phyloP scores from a whole-genome alignment of 2,113 vertebrate species.

The Prunella fulvescens region DNA sequence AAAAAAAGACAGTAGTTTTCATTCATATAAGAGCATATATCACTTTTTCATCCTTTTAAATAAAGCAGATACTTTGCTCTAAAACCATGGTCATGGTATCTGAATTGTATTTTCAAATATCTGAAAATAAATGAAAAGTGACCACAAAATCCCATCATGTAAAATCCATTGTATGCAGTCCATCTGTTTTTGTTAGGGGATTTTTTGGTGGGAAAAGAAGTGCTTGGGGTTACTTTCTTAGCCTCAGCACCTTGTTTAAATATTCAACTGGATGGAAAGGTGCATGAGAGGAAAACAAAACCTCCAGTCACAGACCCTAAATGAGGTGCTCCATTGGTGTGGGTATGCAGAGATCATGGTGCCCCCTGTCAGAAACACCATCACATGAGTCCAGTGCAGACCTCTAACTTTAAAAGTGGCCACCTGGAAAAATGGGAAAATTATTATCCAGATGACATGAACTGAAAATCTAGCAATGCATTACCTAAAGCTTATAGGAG shows the following conservation, averaged over 20 bases:
- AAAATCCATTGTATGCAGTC: neutral
- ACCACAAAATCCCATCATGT: neutral
- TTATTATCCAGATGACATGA: neutral
- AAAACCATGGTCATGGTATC: neutral
- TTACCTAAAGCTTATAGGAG: neutral
- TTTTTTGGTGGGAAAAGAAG: neutral
- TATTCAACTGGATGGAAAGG: neutral
- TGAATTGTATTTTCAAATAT: neutral
- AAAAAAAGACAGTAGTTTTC: neutral
- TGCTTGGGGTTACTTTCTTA: neutral
- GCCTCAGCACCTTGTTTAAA: neutral
- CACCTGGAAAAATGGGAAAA: neutral
- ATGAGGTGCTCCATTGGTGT: neutral
- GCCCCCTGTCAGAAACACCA: neutral
- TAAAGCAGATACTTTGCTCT: neutral
- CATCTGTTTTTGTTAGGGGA: neutral
- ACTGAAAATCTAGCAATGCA: neutral
- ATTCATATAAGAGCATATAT: neutral
- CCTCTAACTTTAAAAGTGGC: neutral
- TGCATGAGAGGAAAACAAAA: neutral
- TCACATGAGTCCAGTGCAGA: neutral
- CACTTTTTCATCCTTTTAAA: neutral
- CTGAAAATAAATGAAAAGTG: neutral
- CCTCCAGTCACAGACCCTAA: rapidly evolving
- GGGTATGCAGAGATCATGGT: neutral